These are phyloP conservation scores for Galerucella pusilla DNA, from an alignment of 2,888 invertebrate species.

Conservation along the genomic window DNA sequence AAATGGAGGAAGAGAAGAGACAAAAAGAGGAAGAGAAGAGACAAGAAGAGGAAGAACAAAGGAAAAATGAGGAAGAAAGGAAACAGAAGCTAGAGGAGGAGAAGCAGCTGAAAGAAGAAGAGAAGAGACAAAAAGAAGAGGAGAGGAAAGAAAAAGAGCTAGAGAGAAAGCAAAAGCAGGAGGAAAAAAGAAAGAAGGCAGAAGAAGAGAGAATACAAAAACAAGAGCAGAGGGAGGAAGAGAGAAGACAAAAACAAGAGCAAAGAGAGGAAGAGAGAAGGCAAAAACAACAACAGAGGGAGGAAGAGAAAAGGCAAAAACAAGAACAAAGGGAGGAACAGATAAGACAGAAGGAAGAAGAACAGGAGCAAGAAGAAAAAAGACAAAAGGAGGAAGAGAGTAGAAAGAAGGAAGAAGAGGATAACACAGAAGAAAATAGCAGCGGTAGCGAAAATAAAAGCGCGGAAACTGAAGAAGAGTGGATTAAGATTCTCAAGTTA, in stretches of 20 bases:
- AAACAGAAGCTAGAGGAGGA: slow-evolving; percentile 1
- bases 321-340: not conserved
- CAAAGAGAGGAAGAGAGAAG: slow-evolving; percentile 1
- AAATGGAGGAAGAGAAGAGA: not conserved
- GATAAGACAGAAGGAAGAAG: not conserved
- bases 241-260: not conserved
- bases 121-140: not conserved
- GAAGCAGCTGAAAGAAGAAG: not conserved
- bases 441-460: not conserved
- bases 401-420: not conserved
- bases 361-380: not conserved
- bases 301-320: slow-evolving; percentile 1
- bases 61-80: not conserved
- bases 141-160: not conserved
- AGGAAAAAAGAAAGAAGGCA: not conserved
- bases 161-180: not conserved
- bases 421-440: not conserved
- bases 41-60: not conserved
- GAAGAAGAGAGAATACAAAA: not conserved
- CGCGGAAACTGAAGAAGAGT: not conserved
- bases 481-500: slow-evolving; percentile 13
- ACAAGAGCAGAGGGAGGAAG: slow-evolving; percentile 1
- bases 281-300: not conserved
- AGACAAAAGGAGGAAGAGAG: not conserved
- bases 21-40: not conserved